A percentile compares a stretch with the other conserved stretches of the same genome.
Conservation (phyloP, 2,113 vertebrate genomes). For the Illadopsis cleaveri region DNA sequence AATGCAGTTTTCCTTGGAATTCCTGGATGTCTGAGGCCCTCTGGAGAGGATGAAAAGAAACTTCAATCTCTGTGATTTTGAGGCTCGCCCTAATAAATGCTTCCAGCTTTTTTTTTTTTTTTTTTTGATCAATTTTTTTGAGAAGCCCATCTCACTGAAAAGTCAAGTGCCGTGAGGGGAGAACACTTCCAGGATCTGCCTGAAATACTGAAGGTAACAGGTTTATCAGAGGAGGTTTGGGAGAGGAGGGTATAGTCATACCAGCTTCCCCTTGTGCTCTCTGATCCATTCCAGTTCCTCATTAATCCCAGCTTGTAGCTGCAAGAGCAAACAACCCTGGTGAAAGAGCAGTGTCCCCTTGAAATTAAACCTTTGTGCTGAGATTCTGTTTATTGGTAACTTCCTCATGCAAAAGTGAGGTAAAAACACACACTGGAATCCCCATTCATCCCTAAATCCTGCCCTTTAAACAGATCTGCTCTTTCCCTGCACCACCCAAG, state of each 20-base stretch:
- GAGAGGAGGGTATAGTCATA: background rate
- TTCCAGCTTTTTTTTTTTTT: background rate
- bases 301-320: background rate
- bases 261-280: background rate
- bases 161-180: background rate
- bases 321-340: background rate
- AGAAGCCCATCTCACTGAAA: background rate
- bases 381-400: background rate
- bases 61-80: background rate
- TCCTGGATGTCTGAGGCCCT: background rate
- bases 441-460: background rate
- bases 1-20: background rate
- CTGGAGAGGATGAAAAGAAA: conserved; percentile 1
- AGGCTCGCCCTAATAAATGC: background rate
- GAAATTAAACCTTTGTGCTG: background rate
- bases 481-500: background rate
- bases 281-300: background rate
- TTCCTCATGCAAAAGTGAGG: background rate
- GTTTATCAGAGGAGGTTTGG: background rate
- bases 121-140: background rate
- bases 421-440: background rate
- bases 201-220: background rate
- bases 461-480: background rate
- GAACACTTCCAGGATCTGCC: background rate
- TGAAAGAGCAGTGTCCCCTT: background rate